A percentile compares a stretch with the other conserved stretches of the same genome.
Conservation (phyloP, 2,797 vertebrate species). For the Prionace glauca region DNA sequence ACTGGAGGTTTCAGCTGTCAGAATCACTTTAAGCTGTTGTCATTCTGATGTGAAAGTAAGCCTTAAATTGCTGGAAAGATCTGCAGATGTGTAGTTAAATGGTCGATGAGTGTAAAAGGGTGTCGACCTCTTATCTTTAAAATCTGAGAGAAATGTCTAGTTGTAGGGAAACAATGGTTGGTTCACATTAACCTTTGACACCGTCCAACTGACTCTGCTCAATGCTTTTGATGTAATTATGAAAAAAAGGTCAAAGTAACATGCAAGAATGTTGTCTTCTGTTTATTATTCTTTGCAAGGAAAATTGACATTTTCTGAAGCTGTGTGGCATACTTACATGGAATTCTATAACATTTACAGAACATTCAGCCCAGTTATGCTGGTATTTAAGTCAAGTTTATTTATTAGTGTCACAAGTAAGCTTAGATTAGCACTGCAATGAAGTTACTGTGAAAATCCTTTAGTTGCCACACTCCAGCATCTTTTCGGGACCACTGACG, state of each 20-base stretch:
- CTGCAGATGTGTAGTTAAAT: neutral
- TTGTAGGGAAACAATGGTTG: constrained; percentile 1
- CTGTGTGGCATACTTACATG: neutral
- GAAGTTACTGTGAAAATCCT: too few relatives aligned
- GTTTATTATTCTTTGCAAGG: neutral
- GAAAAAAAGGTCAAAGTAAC: neutral
- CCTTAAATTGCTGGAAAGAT: neutral
- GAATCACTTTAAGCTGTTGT: neutral
- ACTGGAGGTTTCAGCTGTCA: neutral
- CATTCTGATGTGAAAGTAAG: neutral
- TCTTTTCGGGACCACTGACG: too few relatives aligned
- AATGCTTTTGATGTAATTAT: constrained; percentile 8
- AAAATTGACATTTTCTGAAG: neutral
- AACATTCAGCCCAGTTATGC: neutral
- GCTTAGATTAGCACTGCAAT: too few relatives aligned
- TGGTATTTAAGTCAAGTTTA: neutral
- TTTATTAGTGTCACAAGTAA: too few relatives aligned
- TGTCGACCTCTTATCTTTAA: neutral
- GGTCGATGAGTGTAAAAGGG: neutral
- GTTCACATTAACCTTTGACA: neutral
- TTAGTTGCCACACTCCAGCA: too few relatives aligned
- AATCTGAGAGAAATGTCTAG: neutral
- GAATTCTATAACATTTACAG: neutral
- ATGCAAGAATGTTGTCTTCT: neutral
- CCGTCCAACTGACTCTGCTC: neutral